Base-by-base conservation (phyloP, 1,140 invertebrate genomes). In the Nebria ingens region DNA sequence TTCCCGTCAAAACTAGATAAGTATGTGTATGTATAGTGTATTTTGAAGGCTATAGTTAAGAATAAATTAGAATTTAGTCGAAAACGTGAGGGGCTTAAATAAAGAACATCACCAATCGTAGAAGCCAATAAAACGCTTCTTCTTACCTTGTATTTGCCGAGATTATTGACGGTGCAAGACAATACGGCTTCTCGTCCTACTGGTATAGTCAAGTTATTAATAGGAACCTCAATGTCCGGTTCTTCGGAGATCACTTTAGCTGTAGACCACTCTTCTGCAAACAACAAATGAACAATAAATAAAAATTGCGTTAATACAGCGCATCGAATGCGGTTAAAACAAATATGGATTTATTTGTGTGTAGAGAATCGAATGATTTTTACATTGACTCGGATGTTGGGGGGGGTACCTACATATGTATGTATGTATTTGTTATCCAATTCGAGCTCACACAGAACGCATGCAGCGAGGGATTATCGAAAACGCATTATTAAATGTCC, bases 111-210 rank as follows among this genome's bases (percentile, higher is more conserved):
- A n/a, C n/a, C n/a, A n/a, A n/a, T n/a, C n/a, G n/a, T n/a, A n/a
- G n/a, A n/a, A n/a, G n/a, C n/a, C n/a, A n/a, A n/a, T n/a, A n/a
- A n/a, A n/a, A n/a, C n/a, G 25, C 25, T 34, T 6, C n/a, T 56
- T 61, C 70, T 77, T 78, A 89, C 86, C 79, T 85, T 86, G 68
- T 84, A 87, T 66, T 83, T 83, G 20, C 85, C 85, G 25, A 89
- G 77, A 67, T 86, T 82, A 42, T 81, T 79, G 9, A 89, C 83
- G 53, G 80, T 80, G 69, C 87, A 90, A 29, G 85, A 85, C 38
- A 90, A 79, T 54, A 85, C 73, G 11, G 84, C 87, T 66, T 89
- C 86, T 57, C 84, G 76, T 15, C 87, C 86, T 19, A 85, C 76
- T 19, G 85, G 78, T 22, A 84, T 83, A 13, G 87, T 90, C 58